Evolutionary conservation across 2,888 invertebrate species (phyloP).

Genomic region (Sarcophaga caerulescens): DNA sequence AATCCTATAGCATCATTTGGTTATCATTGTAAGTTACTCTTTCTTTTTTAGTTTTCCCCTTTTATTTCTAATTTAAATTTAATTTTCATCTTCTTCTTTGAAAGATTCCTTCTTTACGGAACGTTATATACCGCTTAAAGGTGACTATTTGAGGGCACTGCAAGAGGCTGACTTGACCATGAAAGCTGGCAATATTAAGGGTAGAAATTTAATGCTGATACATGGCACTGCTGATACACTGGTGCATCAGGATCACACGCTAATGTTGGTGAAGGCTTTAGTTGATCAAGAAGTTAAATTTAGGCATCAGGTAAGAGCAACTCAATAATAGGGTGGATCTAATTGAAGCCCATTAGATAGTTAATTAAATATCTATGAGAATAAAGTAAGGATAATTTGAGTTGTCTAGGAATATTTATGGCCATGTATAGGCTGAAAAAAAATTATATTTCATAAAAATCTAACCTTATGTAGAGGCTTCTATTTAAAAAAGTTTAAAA

Average conservation of each 20-base stretch:
- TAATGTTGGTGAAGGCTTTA: constrained; percentile 91
- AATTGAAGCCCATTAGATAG: too few species aligned
- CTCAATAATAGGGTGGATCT: too few species aligned
- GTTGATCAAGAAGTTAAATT: constrained; percentile 91
- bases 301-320: constrained; percentile 87
- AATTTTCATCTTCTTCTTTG: background rate
- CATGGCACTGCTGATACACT: constrained; percentile 93
- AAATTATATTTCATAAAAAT: too few species aligned
- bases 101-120: constrained; percentile 95
- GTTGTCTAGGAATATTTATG: too few species aligned
- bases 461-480: too few species aligned
- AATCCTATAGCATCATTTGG: constrained; percentile 93
- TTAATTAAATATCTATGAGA: too few species aligned
- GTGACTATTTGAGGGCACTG: constrained; percentile 86
- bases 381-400: too few species aligned
- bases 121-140: constrained; percentile 91
- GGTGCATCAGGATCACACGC: constrained; percentile 93
- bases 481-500: too few species aligned
- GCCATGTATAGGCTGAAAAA: too few species aligned
- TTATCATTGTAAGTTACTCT: constrained; percentile 86
- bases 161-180: constrained; percentile 90
- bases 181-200: constrained; percentile 88
- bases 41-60: background rate
- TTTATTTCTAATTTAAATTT: constrained; percentile 1
- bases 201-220: constrained; percentile 85